These are phyloP conservation scores for Zaprionus taronus DNA, from an alignment of 1,140 invertebrate genomes.

Conservation along the genomic window DNA sequence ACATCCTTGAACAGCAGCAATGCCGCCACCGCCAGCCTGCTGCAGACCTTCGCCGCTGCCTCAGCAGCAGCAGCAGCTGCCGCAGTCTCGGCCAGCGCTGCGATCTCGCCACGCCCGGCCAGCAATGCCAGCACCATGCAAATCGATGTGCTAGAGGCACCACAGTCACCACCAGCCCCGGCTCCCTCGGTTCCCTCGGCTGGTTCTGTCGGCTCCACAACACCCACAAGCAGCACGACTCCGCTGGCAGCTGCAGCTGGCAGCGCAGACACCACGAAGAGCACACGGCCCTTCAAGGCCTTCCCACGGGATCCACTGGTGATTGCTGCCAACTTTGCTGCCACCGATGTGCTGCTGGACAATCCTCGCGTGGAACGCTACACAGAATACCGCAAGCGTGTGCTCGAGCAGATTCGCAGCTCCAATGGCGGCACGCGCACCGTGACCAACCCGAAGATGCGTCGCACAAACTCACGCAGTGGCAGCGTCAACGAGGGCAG, in stretches of 20 bases:
- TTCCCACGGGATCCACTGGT: constrained; percentile 89
- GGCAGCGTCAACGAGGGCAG: constrained; percentile 77
- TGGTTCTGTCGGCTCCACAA: constrained; percentile 33
- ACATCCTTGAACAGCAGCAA: constrained; percentile 48
- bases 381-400: constrained; percentile 87
- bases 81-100: constrained; percentile 45
- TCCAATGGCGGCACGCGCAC: constrained; percentile 86
- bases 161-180: constrained; percentile 54
- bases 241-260: constrained; percentile 1
- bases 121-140: constrained; percentile 76
- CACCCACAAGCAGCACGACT: constrained; percentile 65
- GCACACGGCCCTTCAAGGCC: constrained; percentile 88
- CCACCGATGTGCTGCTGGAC: constrained; percentile 85
- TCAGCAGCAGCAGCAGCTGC: constrained; percentile 67
- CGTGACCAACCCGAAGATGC: constrained; percentile 88
- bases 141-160: constrained; percentile 71
- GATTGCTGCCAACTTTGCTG: constrained; percentile 85
- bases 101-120: constrained; percentile 50
- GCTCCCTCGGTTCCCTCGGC: background rate
- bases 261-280: constrained; percentile 48
- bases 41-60: constrained; percentile 72
- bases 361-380: constrained; percentile 87
- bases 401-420: constrained; percentile 88
- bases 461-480: constrained; percentile 84
- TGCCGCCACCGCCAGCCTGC: constrained; percentile 57